Percentiles rank a stretch among this genome's conserved stretches.
Conservation (phyloP, 2,113 vertebrate genomes). For the Cariama cristata region DNA sequence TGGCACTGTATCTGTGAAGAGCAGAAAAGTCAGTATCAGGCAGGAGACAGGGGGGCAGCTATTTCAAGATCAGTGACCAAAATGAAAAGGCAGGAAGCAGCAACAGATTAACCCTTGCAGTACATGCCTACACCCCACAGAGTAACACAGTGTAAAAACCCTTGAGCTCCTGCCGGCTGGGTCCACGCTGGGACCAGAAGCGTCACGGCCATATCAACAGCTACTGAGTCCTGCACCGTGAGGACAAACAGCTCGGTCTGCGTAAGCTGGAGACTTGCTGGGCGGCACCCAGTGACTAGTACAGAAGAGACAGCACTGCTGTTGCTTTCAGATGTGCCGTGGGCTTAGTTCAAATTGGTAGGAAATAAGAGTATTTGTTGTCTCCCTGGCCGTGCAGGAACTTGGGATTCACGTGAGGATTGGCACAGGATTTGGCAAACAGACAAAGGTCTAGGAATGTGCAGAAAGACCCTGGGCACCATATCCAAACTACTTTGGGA, state of each 20-base stretch:
- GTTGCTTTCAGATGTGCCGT: neutral
- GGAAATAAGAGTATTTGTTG: neutral
- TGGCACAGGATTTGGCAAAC: neutral
- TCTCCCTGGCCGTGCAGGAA: neutral
- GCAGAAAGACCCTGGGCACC: neutral
- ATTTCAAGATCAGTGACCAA: neutral
- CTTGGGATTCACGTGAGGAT: neutral
- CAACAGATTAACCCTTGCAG: constrained; percentile 16
- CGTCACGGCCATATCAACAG: neutral
- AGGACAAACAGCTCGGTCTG: neutral
- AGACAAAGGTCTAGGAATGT: neutral
- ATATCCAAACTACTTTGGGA: neutral
- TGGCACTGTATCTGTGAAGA: constrained; percentile 83
- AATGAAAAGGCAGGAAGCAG: constrained; percentile 21
- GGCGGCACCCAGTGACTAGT: neutral
- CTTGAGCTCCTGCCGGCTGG: neutral
- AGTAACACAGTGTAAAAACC: neutral
- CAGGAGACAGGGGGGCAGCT: neutral
- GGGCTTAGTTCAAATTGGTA: neutral
- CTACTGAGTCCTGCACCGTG: neutral
- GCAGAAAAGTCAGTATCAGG: neutral
- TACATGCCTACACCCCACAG: neutral
- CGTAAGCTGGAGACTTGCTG: neutral
- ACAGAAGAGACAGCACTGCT: neutral
- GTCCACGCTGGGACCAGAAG: neutral